phyloP scores from a whole-genome alignment of 2,797 vertebrate species.

The Crossoptilon crossoptilon region DNA sequence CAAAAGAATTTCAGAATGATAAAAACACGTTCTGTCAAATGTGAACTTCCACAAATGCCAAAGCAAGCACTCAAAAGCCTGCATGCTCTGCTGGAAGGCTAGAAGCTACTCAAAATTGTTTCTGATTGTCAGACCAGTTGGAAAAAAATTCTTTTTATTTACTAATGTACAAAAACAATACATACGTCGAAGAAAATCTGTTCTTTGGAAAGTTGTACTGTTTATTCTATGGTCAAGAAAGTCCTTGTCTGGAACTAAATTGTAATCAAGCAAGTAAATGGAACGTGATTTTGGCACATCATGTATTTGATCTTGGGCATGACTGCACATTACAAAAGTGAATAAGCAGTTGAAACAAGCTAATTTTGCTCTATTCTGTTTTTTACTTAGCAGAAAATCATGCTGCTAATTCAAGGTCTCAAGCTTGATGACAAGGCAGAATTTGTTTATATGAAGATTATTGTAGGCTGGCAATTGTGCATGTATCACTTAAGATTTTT shows the following conservation, averaged over 20 bases:
- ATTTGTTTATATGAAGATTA: neutral
- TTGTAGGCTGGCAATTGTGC: neutral
- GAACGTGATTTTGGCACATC: neutral
- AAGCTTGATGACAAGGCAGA: neutral
- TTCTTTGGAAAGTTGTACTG: neutral
- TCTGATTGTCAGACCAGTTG: neutral
- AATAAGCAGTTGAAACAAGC: neutral
- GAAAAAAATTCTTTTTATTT: neutral
- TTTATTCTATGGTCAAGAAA: neutral
- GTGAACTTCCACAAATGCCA: neutral
- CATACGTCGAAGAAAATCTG: neutral
- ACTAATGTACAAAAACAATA: neutral
- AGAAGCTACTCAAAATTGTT: neutral
- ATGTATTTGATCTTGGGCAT: neutral
- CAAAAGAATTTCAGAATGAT: neutral
- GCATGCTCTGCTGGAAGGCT: neutral
- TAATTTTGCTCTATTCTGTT: neutral
- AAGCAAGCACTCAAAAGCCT: neutral
- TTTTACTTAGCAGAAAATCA: neutral
- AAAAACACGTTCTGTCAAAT: neutral
- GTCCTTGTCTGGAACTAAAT: neutral
- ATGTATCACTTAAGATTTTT: neutral
- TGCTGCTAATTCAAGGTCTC: neutral
- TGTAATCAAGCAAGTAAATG: neutral
- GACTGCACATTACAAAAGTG: neutral